Percentiles rank a stretch among this genome's conserved stretches.
Conservation (phyloP, 2,113 vertebrate genomes). For the Prochilodus magdalenae region DNA sequence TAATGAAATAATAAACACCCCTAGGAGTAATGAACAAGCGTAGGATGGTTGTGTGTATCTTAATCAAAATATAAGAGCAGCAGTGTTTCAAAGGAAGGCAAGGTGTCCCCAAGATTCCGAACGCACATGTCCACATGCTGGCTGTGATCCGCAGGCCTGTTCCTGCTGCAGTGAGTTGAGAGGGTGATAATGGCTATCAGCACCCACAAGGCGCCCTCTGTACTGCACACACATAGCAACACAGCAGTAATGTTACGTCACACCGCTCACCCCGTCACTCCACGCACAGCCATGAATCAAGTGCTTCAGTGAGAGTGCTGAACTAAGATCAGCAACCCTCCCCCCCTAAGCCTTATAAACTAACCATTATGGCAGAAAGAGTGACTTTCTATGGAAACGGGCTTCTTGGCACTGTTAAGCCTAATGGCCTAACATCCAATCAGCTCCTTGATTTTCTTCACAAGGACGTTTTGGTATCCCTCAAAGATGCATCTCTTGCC, state of each 20-base stretch:
- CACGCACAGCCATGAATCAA: background rate
- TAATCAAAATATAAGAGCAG: too few species aligned
- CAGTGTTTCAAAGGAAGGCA: background rate
- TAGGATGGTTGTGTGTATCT: too few species aligned
- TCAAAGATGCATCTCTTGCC: too few species aligned
- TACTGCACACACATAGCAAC: slow-evolving; percentile 11
- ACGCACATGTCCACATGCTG: background rate
- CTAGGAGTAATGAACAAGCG: too few species aligned
- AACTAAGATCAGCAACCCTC: background rate
- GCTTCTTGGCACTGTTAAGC: too few species aligned
- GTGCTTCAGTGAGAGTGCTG: background rate
- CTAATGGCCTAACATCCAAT: too few species aligned
- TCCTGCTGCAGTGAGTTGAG: slow-evolving; percentile 35
- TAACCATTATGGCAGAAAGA: background rate
- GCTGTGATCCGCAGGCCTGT: slow-evolving; percentile 22
- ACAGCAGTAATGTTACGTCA: slow-evolving; percentile 20
- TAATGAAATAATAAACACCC: too few species aligned
- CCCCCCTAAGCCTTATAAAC: background rate
- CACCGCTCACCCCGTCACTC: background rate
- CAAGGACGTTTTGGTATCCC: too few species aligned
- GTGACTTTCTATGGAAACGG: background rate
- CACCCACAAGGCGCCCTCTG: slow-evolving; percentile 29
- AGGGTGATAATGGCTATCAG: slow-evolving; percentile 55
- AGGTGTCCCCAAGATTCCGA: background rate
- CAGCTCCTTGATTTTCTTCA: too few species aligned